Evolutionary conservation across 2,113 vertebrate species (phyloP).

Genomic region (Poeciliopsis retropinna): DNA sequence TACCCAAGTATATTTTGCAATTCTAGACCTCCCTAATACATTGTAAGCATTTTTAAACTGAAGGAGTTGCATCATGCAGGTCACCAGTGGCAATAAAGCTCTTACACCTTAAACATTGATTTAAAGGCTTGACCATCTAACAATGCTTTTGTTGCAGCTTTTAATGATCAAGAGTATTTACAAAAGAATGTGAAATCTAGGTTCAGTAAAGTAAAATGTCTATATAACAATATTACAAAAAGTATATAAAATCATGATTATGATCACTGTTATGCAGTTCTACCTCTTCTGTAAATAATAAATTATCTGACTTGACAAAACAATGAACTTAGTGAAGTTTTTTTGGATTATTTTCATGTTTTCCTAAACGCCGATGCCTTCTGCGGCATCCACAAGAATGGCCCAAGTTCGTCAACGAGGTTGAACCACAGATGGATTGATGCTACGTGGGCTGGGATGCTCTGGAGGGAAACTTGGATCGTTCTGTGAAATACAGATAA

Average conservation of each 20-base stretch:
- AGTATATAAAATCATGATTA: no score
- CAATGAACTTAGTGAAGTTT: not conserved
- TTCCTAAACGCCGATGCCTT: not conserved
- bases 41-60: not conserved
- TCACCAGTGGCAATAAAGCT: no score
- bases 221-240: not conserved
- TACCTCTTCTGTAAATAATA: no score
- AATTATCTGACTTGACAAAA: not conserved
- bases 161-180: not conserved
- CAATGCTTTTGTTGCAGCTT: not conserved
- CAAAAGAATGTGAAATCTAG: not conserved
- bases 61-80: not conserved
- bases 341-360: not conserved
- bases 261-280: no score
- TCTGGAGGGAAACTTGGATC: slow-evolving; percentile 49
- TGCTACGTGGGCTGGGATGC: slow-evolving; percentile 37
- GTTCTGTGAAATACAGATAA: slow-evolving; percentile 59
- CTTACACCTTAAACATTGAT: not conserved
- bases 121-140: not conserved
- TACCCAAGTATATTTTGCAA: not conserved
- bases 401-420: slow-evolving; percentile 37
- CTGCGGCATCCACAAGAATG: slow-evolving; percentile 9
- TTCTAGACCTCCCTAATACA: not conserved
- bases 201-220: no score
- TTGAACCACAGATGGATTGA: slow-evolving; percentile 33